Conservation (phyloP, 92 coral and sea anemone species). For the Blastomussa wellsi region DNA sequence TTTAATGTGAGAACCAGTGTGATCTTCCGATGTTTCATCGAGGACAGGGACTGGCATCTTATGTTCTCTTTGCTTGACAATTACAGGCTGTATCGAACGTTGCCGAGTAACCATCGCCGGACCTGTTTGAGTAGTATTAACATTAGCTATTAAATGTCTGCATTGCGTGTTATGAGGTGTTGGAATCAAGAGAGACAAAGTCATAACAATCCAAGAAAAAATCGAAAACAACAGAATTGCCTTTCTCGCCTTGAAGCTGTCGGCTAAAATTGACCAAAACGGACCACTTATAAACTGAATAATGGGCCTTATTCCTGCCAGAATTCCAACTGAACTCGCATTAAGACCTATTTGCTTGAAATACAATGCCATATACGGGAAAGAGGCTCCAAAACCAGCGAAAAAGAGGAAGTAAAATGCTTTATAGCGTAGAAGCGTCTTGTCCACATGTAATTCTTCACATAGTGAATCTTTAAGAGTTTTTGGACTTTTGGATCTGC, state of each 20-base stretch:
- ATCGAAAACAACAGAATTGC: constrained; percentile 83
- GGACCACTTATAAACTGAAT: constrained; percentile 94
- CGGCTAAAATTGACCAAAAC: constrained; percentile 91
- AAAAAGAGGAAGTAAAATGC: constrained; percentile 90
- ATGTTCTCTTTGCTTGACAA: not conserved
- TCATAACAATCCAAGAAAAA: constrained; percentile 90
- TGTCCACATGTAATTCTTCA: constrained; percentile 65
- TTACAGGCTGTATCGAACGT: not conserved
- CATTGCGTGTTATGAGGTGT: constrained; percentile 80
- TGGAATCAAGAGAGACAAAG: constrained; percentile 85
- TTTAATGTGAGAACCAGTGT: not conserved
- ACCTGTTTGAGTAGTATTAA: not conserved
- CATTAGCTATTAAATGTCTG: constrained; percentile 23
- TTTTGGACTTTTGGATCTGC: constrained; percentile 4
- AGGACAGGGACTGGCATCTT: not conserved
- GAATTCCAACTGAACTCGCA: constrained; percentile 85
- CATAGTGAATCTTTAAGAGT: constrained; percentile 20
- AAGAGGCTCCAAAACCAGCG: constrained; percentile 95
- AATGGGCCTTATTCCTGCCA: constrained; percentile 90
- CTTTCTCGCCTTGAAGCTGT: constrained; percentile 83
- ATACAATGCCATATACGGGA: constrained; percentile 93
- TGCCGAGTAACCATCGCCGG: not conserved
- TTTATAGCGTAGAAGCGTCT: constrained; percentile 76
- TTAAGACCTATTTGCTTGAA: constrained; percentile 92
- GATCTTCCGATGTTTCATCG: not conserved